Evolutionary conservation across 2,113 vertebrate genomes (phyloP), one percentile per base, ranked within the genome.

Genomic region (Mohoua ochrocephala): DNA sequence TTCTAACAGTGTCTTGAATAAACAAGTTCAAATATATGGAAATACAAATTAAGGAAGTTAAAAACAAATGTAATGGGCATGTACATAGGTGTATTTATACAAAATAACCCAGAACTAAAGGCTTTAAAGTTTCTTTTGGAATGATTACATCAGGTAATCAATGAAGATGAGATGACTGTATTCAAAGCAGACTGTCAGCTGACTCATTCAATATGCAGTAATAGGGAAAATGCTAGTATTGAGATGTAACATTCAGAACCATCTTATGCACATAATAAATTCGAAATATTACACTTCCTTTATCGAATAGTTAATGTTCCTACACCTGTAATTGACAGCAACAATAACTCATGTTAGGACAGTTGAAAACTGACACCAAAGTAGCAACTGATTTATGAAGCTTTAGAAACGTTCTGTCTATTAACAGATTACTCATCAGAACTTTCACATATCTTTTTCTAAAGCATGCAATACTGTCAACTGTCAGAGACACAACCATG

Each of bases 11-110:
- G 16, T 44, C 23, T 57, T 27, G 12, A 69, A 24, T 11, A 83
- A 83, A 57, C 13, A 60, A 54, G 6, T 71, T 92, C n/a, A 75
- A 47, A 44, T 45, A 75, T 8, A 45, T 3, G 15, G 35, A 75
- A 70, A 68, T 18, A 69, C 1, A 70, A 84, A 56, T 64, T 64
- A 39, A 12, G 0, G 22, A 82, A 61, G 14, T 52, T 71, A 33
- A 71, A 8, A 87, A 75, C 35, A 85, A 75, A 59, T 15, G 21
- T 35, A 70, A 65, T 8, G 5, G 18, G 6, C 23, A 67, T 5
- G 4, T 6, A 4, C n/a, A 78, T 15, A 54, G 2, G 73, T 0
- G 1, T 33, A 41, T n/a, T 63, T 69, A 56, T 8, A 53, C 3
- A 92, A 89, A 91, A 49, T 2, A 68, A 26, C 13, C 16, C 9